These are phyloP conservation scores for Pyrrhia umbra DNA, from an alignment of 2,888 invertebrate species.

Conservation along the genomic window DNA sequence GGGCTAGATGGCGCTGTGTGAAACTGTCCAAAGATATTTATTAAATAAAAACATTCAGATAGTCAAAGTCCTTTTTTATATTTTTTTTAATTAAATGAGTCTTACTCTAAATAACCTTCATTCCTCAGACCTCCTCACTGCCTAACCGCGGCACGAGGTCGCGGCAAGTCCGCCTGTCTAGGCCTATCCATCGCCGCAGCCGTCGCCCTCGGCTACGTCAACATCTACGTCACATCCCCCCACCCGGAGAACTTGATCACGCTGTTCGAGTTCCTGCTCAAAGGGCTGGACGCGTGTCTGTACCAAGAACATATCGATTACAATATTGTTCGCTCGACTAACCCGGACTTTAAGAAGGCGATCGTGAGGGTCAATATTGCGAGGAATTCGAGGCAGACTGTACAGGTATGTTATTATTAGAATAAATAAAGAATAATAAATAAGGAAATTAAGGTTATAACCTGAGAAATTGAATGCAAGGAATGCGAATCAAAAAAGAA, in stretches of 20 bases:
- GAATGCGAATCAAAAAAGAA: too few relatives aligned
- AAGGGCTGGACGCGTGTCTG: constrained; percentile 96
- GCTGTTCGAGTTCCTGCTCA: constrained; percentile 98
- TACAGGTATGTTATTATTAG: constrained; percentile 94
- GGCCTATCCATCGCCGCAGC: constrained; percentile 97
- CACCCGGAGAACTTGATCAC: constrained; percentile 99
- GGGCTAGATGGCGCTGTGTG: too few relatives aligned
- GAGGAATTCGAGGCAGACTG: constrained; percentile 97
- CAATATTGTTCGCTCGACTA: constrained; percentile 97
- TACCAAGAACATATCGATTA: constrained; percentile 99
- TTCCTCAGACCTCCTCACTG: constrained; percentile 95
- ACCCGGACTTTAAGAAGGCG: constrained; percentile 99
- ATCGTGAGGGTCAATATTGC: constrained; percentile 98
- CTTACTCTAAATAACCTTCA: not conserved
- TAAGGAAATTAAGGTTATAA: too few relatives aligned
- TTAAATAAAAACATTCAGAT: too few relatives aligned
- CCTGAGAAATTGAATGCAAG: too few relatives aligned
- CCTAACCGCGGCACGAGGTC: constrained; percentile 98
- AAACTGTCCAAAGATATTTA: too few relatives aligned
- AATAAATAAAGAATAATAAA: too few relatives aligned
- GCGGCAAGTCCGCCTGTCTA: constrained; percentile 99
- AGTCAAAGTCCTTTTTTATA: too few relatives aligned
- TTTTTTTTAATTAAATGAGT: too few relatives aligned
- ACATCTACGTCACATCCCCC: constrained; percentile 99
- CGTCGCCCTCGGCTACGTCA: constrained; percentile 96